Evolutionary conservation across 1,140 invertebrate genomes (phyloP), one percentile per base, ranked within the genome.

Genomic region (Penaeus japonicus): DNA sequence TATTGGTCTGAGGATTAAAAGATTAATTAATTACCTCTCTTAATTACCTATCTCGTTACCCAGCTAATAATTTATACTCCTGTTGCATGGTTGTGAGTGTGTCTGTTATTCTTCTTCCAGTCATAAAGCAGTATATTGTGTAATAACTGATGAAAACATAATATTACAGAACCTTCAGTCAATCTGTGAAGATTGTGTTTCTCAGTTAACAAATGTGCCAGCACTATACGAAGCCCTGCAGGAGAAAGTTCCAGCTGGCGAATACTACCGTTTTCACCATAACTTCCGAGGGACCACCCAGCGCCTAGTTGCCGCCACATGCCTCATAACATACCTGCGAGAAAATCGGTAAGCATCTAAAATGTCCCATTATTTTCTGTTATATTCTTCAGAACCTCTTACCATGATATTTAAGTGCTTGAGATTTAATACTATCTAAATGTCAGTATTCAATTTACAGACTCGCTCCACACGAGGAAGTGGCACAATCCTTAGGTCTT

Each of bases 261-360:
- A 96, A 90, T 96, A 96, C 93, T 96, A 96, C 92, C 95, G 96
- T 91, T 97, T 95, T 91, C 95, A 97, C 91, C 97, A 98, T 91
- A 96, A 96, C 89, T 98, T 97, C 97, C 94, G 95, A 70, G 96
- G 94, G 92, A 95, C 96, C 89, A 97, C 95, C 0, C 97, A 98
- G 91, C 93, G 95, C 75, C 93, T 97, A 78, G 95, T 95, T 84
- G 97, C 96, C 91, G 92, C 96, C 12, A 95, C 95, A 87, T 95
- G 96, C 17, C 93, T 98, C 73, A 95, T 96, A 47, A 93, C 96
- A 62, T 98, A 96, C 93, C 92, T 98, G 32, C 96, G 97, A 93
- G 94, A 94, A 75, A 96, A 96, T 18, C 93, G 95, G 85, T 93
- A 98, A 65, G 95, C 10, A 47, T 47, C n/a, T n/a, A 12, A 15